Conservation (phyloP, 2,797 vertebrate genomes). For the Chrysocyon brachyurus region DNA sequence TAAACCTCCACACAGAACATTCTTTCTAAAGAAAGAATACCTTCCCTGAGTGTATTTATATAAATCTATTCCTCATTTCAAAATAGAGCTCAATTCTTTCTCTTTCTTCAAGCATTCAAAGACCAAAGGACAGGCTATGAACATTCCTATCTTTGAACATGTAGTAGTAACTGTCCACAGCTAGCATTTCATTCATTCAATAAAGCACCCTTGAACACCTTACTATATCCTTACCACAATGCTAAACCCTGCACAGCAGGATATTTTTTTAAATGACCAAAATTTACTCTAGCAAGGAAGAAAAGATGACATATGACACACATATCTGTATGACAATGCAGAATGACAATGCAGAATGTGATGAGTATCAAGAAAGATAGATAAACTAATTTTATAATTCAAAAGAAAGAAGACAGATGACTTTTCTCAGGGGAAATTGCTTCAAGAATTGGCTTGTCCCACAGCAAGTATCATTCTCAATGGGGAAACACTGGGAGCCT, state of each 20-base stretch:
- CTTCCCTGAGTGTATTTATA: neutral
- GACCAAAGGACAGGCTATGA: neutral
- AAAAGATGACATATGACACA: constrained; percentile 53
- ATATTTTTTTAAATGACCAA: constrained; percentile 59
- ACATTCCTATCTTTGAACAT: neutral
- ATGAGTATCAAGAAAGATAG: constrained; percentile 58
- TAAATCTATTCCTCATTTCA: neutral
- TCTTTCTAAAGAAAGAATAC: neutral
- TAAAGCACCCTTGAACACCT: neutral
- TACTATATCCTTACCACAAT: neutral
- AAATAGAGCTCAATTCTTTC: constrained; percentile 15
- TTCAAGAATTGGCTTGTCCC: neutral
- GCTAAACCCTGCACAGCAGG: neutral
- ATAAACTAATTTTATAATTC: constrained; percentile 67
- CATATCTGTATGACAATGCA: neutral
- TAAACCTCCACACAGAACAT: neutral
- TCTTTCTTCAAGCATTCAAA: neutral
- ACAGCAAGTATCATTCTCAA: too few relatives aligned
- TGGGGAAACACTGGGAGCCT: too few relatives aligned
- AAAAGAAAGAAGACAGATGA: constrained; percentile 65
- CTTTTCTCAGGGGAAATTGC: neutral
- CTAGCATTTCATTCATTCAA: neutral
- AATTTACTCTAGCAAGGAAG: constrained; percentile 62
- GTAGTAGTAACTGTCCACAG: neutral
- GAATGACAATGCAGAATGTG: constrained; percentile 56